Evolutionary conservation across 2,113 vertebrate species (phyloP).

Genomic region (Ciconia stormi): DNA sequence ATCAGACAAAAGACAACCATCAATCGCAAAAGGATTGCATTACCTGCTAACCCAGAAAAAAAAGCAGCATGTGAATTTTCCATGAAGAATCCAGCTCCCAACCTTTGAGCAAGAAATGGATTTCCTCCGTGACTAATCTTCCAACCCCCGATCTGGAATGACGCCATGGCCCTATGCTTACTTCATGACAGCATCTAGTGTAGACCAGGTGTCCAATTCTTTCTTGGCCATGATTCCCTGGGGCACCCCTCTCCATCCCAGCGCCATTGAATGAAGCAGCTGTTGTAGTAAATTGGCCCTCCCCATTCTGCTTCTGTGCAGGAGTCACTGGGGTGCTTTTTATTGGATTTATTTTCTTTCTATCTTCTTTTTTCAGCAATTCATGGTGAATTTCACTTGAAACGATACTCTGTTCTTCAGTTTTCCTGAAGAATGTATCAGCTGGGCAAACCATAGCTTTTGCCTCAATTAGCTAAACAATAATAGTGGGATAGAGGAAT

Average conservation of each 20-base stretch:
- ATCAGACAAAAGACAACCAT: constrained; percentile 60
- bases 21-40: background rate
- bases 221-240: background rate
- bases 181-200: background rate
- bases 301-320: background rate
- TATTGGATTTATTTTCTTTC: background rate
- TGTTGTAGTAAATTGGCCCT: background rate
- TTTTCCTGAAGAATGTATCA: background rate
- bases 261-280: background rate
- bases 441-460: background rate
- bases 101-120: background rate
- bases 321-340: background rate
- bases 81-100: background rate
- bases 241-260: background rate
- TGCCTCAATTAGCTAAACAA: background rate
- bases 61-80: background rate
- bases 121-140: background rate
- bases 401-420: background rate
- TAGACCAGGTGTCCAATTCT: background rate
- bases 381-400: background rate
- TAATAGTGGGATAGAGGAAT: background rate
- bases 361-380: background rate
- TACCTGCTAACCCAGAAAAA: background rate
- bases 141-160: background rate
- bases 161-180: background rate